Evolutionary conservation across 1,140 invertebrate species (phyloP).

Genomic region (Eulimnadia texana): DNA sequence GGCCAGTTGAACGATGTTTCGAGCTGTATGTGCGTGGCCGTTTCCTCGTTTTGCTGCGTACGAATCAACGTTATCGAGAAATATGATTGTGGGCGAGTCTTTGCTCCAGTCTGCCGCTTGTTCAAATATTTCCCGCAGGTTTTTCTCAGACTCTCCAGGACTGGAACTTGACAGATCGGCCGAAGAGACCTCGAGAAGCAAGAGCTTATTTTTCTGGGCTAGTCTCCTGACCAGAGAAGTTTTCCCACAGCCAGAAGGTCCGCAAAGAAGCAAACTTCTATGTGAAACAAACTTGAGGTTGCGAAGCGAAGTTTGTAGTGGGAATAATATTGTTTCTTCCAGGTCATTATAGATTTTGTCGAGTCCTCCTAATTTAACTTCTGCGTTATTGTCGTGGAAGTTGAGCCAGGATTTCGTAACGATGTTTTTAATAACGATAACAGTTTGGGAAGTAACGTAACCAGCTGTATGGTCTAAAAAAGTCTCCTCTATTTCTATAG

Average conservation of each 20-base stretch:
- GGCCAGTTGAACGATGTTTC: constrained; percentile 25
- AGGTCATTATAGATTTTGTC: background rate
- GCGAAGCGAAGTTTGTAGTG: background rate
- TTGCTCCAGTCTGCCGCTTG: constrained; percentile 13
- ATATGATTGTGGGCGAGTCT: constrained; percentile 17
- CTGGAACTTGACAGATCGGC: constrained; percentile 7
- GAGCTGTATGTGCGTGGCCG: constrained; percentile 12
- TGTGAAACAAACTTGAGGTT: background rate
- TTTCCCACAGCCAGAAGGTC: constrained; percentile 38
- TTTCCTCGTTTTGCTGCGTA: constrained; percentile 11
- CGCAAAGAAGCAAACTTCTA: constrained; percentile 31
- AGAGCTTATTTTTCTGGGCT: constrained; percentile 15
- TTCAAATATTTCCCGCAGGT: constrained; percentile 15
- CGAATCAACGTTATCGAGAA: constrained; percentile 18
- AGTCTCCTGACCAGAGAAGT: constrained; percentile 31
- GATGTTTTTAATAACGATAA: background rate
- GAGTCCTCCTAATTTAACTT: background rate
- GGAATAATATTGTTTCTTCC: background rate
- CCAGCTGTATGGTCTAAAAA: background rate
- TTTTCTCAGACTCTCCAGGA: constrained; percentile 16
- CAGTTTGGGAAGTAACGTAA: background rate
- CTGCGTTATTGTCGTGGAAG: background rate
- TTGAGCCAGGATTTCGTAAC: background rate
- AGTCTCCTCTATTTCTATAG: background rate
- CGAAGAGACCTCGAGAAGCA: constrained; percentile 10